Conservation (phyloP, 2,113 vertebrate genomes). For the Catharus bicknelli region DNA sequence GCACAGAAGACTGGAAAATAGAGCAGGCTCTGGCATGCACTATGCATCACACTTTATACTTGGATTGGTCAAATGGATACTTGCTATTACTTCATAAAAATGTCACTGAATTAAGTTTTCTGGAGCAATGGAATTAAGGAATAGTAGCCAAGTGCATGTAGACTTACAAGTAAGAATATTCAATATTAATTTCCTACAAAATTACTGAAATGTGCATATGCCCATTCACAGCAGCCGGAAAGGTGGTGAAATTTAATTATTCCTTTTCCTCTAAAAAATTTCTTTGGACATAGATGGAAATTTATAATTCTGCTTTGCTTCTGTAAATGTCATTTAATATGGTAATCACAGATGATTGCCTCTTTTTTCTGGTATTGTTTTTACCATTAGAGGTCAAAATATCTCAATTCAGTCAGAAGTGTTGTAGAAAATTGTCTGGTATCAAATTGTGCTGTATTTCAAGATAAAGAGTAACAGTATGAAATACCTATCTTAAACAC, state of each 20-base stretch:
- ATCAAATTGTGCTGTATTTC: not conserved
- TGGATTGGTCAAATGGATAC: not conserved
- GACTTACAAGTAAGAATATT: not conserved
- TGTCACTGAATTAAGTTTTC: not conserved
- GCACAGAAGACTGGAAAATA: not conserved
- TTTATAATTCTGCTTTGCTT: not conserved
- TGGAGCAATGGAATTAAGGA: not conserved
- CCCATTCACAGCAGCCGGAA: not conserved
- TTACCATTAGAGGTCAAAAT: not conserved
- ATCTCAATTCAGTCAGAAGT: not conserved
- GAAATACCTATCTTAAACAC: not conserved
- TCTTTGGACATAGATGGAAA: not conserved
- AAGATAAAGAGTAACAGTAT: not conserved
- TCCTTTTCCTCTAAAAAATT: not conserved
- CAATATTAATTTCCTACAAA: not conserved
- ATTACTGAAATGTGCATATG: fast-evolving
- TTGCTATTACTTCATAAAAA: not conserved
- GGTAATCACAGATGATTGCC: not conserved
- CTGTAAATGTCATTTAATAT: not conserved
- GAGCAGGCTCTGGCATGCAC: not conserved
- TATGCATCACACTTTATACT: not conserved
- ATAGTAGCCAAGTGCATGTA: not conserved
- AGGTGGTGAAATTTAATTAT: not conserved
- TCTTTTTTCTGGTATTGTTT: not conserved
- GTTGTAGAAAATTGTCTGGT: not conserved